A percentile compares a stretch with the other conserved stretches of the same genome.
Evolutionary conservation across 2,888 invertebrate genomes (phyloP).

Genomic region (Tipula lateralis): DNA sequence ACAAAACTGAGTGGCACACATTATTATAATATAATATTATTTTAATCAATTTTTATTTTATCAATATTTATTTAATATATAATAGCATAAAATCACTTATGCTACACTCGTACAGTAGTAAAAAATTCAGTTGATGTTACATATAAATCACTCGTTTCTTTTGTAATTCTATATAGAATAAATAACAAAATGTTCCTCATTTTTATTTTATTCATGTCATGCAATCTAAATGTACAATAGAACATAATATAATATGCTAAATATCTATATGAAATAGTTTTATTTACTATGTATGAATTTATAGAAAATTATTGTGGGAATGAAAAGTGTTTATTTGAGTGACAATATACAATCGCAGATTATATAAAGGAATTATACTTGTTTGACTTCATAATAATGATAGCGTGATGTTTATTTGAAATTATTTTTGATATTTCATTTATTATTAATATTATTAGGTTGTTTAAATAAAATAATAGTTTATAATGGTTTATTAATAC

Average conservation of each 20-base stretch:
- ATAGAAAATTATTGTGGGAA: not conserved
- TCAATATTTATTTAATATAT: not conserved
- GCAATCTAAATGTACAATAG: not conserved
- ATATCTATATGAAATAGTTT: not conserved
- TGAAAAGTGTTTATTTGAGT: not conserved
- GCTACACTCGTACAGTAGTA: not conserved
- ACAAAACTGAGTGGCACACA: too few relatives aligned
- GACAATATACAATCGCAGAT: not conserved
- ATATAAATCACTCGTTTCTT: not conserved
- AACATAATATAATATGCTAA: not conserved
- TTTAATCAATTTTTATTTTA: too few relatives aligned
- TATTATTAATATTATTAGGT: not conserved
- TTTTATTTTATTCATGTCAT: not conserved
- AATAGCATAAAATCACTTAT: not conserved
- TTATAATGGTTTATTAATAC: not conserved
- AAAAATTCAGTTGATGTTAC: too few relatives aligned
- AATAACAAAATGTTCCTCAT: not conserved
- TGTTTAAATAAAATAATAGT: not conserved
- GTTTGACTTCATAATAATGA: not conserved
- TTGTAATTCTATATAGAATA: not conserved
- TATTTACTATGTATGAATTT: not conserved
- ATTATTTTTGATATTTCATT: constrained; percentile 19
- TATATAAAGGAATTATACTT: not conserved
- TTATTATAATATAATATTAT: too few relatives aligned
- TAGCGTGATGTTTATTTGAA: not conserved